Evolutionary conservation across 1,140 invertebrate genomes (phyloP).

Genomic region (Drosophila pandora): DNA sequence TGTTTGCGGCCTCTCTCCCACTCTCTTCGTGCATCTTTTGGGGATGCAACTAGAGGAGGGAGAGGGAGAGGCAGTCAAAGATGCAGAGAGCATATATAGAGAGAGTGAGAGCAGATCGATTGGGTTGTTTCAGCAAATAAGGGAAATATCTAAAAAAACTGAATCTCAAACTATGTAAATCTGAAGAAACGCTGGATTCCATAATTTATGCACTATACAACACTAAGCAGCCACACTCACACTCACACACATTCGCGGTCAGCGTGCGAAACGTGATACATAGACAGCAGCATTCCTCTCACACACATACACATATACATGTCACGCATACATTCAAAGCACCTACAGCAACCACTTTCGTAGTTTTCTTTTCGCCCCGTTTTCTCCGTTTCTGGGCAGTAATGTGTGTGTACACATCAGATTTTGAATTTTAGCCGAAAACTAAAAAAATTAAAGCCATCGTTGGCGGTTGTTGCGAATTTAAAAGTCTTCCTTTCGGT

Average conservation of each 20-base stretch:
- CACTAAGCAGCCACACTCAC: constrained; percentile 46
- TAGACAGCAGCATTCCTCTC: constrained; percentile 69
- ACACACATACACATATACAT: constrained; percentile 45
- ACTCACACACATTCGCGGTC: constrained; percentile 23
- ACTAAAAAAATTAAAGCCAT: constrained; percentile 32
- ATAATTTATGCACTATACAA: constrained; percentile 76
- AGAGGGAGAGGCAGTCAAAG: constrained; percentile 2
- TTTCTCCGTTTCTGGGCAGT: constrained; percentile 63
- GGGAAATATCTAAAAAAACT: constrained; percentile 27
- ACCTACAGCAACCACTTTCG: constrained; percentile 76
- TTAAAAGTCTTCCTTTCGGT: not conserved
- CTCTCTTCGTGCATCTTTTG: constrained; percentile 67
- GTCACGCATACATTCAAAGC: constrained; percentile 26
- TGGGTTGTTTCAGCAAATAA: constrained; percentile 30
- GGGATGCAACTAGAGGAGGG: constrained; percentile 64
- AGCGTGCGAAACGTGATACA: constrained; percentile 69
- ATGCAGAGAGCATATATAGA: constrained; percentile 11
- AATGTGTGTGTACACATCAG: constrained; percentile 62
- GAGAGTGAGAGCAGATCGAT: constrained; percentile 66
- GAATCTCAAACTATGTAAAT: constrained; percentile 18
- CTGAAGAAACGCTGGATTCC: constrained; percentile 42
- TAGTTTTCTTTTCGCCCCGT: constrained; percentile 69
- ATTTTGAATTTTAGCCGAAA: constrained; percentile 46
- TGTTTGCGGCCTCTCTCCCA: constrained; percentile 45
- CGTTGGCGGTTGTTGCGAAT: constrained; percentile 39